A percentile compares a stretch with the other conserved stretches of the same genome.
Evolutionary conservation across 2,797 vertebrate species (phyloP).

Genomic region (Acanthurus tractus): DNA sequence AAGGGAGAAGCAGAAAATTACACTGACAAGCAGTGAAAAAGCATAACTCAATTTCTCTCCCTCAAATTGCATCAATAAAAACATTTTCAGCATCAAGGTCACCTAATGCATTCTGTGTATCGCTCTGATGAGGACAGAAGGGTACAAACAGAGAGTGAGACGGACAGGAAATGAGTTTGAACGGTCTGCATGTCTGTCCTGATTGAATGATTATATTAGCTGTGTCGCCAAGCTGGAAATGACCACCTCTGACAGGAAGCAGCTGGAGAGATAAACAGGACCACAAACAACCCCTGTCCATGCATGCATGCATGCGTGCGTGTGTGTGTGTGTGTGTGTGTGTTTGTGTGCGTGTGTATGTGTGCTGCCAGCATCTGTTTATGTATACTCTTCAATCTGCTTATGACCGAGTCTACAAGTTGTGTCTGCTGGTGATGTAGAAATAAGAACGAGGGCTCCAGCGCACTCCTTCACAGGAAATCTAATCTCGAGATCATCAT

Average conservation of each 20-base stretch:
- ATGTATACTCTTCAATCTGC: constrained; percentile 15
- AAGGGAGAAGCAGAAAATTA: not conserved
- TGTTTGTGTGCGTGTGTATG: constrained; percentile 8
- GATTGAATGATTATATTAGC: constrained; percentile 73
- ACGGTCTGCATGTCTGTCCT: constrained; percentile 49
- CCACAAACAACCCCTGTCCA: constrained; percentile 41
- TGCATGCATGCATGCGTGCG: constrained; percentile 14
- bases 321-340: constrained; percentile 12
- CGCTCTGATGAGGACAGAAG: constrained; percentile 34
- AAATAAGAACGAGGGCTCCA: constrained; percentile 31
- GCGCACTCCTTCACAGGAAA: constrained; percentile 7
- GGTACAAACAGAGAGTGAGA: constrained; percentile 25
- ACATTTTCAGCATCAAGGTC: not conserved
- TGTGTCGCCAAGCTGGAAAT: constrained; percentile 67
- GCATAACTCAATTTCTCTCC: not conserved
- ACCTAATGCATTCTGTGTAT: constrained; percentile 11
- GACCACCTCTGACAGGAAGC: constrained; percentile 69
- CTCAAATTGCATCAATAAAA: constrained; percentile 15
- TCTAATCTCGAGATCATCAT: constrained; percentile 27
- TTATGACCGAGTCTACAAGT: constrained; percentile 28
- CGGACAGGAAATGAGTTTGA: constrained; percentile 59
- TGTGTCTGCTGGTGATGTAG: constrained; percentile 24
- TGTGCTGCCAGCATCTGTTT: constrained; percentile 22
- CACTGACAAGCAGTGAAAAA: not conserved
- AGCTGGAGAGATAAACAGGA: constrained; percentile 62